Evolutionary conservation across 2,113 vertebrate genomes (phyloP).

Genomic region (Gallinago paraguaiae): DNA sequence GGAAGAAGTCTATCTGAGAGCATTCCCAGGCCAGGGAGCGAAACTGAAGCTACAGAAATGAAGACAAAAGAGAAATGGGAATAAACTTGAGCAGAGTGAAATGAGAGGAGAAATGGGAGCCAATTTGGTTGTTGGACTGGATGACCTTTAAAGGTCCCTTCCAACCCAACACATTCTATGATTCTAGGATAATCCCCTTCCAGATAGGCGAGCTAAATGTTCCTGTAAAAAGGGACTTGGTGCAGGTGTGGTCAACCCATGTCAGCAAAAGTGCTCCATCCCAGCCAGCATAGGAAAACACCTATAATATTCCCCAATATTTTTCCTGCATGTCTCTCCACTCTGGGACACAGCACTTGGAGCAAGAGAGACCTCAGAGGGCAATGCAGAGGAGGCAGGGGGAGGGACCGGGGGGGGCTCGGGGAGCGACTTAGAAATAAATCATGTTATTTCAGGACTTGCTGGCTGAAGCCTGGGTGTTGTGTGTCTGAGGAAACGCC

Average conservation of each 20-base stretch:
- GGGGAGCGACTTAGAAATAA: neutral
- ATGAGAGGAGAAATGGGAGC: neutral
- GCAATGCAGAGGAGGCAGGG: neutral
- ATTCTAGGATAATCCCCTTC: neutral
- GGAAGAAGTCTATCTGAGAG: neutral
- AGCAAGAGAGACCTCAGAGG: neutral
- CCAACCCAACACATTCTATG: too few relatives aligned
- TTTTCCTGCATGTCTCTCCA: neutral
- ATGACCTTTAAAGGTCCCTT: too few relatives aligned
- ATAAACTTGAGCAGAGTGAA: neutral
- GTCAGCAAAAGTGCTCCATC: neutral
- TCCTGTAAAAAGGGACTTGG: neutral
- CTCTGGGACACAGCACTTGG: neutral
- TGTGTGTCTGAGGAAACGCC: neutral
- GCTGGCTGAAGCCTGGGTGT: neutral
- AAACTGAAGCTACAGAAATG: neutral
- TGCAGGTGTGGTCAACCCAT: neutral
- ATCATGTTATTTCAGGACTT: neutral
- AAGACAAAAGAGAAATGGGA: neutral
- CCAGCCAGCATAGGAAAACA: neutral
- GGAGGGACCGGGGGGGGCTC: neutral
- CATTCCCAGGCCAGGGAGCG: neutral
- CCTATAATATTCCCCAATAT: fast-evolving
- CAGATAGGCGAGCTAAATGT: neutral
- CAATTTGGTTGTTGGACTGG: neutral